A percentile compares a stretch with the other conserved stretches of the same genome.
phyloP scores from a whole-genome alignment of 2,113 vertebrate species.

The Misgurnus anguillicaudatus region DNA sequence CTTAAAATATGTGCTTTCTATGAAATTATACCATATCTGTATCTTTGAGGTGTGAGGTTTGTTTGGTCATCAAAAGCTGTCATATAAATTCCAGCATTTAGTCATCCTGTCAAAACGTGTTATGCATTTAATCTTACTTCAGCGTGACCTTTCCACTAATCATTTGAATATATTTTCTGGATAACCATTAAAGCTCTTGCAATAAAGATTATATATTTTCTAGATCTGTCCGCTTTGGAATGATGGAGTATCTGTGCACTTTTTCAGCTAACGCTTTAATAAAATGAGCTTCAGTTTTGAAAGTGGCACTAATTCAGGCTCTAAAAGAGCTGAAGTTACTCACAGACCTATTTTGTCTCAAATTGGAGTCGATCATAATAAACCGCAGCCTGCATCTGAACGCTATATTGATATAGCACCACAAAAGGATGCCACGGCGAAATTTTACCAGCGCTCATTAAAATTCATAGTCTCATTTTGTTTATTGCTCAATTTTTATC shows the following conservation, averaged over 20 bases:
- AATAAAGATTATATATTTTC: slow-evolving; percentile 26
- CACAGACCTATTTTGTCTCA: not conserved
- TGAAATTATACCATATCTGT: not conserved
- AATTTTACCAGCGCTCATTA: slow-evolving; percentile 9
- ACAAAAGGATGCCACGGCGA: not conserved
- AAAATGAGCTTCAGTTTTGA: slow-evolving; percentile 7
- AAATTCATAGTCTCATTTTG: slow-evolving; percentile 32
- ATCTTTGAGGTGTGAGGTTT: not conserved
- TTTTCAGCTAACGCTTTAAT: slow-evolving; percentile 22
- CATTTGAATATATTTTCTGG: slow-evolving; percentile 10
- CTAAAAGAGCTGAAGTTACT: slow-evolving; percentile 9
- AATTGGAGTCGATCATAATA: slow-evolving; percentile 7
- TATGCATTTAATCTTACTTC: slow-evolving; percentile 1
- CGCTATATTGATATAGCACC: not conserved
- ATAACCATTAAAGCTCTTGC: slow-evolving; percentile 17
- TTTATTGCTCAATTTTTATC: slow-evolving; percentile 14
- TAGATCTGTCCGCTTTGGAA: not conserved
- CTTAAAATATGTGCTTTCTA: not conserved
- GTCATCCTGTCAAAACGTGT: slow-evolving; percentile 22
- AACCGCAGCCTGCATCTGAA: not conserved
- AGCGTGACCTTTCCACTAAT: slow-evolving; percentile 21
- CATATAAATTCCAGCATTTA: not conserved
- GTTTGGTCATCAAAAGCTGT: not conserved
- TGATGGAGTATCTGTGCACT: not conserved
- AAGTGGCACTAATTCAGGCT: slow-evolving; percentile 30